phyloP scores from a whole-genome alignment of 1,140 invertebrate genomes.

The Drosophila takahashii region DNA sequence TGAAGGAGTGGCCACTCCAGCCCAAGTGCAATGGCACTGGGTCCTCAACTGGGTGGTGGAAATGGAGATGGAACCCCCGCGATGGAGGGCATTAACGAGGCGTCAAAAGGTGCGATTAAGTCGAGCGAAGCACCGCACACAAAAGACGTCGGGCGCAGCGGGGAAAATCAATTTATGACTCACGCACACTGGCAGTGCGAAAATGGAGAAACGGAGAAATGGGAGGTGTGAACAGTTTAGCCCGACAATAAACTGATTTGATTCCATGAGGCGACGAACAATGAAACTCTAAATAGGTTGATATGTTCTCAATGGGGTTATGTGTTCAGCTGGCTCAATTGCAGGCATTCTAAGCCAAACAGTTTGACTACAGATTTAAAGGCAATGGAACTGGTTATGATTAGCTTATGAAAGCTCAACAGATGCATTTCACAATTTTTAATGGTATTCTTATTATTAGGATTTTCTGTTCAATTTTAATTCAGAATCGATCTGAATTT shows the following conservation, averaged over 20 bases:
- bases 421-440: no score
- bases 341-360: not conserved
- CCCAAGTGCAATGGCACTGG: conserved; percentile 14
- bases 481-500: no score
- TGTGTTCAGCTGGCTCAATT: not conserved
- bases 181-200: conserved; percentile 32
- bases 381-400: not conserved
- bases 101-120: conserved; percentile 71
- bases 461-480: no score
- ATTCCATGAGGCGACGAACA: conserved; percentile 13
- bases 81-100: conserved; percentile 48
- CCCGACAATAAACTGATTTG: conserved; percentile 33
- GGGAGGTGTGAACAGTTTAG: conserved; percentile 46
- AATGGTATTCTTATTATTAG: no score
- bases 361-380: not conserved
- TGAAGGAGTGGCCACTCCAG: conserved; percentile 24
- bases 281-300: conserved; percentile 19
- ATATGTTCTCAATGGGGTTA: conserved; percentile 13
- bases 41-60: not conserved
- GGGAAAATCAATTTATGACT: conserved; percentile 67
- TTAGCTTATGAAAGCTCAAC: not conserved
- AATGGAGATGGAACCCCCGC: not conserved
- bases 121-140: conserved; percentile 34
- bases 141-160: conserved; percentile 10
- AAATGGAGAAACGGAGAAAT: not conserved